Percentiles rank a stretch among this genome's conserved stretches.
phyloP scores from a whole-genome alignment of 2,113 vertebrate genomes.

The Struthidea cinerea region DNA sequence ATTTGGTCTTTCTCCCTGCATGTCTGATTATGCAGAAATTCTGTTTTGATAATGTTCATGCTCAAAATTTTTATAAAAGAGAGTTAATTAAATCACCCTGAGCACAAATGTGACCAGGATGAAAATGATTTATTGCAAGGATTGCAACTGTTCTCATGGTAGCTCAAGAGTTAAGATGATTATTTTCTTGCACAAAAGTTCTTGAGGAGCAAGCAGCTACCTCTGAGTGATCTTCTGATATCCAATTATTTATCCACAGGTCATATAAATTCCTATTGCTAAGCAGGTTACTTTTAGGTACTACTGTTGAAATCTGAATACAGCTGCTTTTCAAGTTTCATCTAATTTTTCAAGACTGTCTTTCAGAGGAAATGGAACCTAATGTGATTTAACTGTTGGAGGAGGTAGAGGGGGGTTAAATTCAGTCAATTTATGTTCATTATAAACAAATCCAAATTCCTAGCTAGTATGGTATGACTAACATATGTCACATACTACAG shows the following conservation, averaged over 20 bases:
- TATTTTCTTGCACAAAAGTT: background rate
- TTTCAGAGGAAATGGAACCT: slow-evolving; percentile 65
- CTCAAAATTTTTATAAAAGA: background rate
- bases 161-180: background rate
- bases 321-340: slow-evolving; percentile 52
- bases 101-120: background rate
- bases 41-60: background rate
- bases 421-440: slow-evolving; percentile 64
- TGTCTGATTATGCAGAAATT: background rate
- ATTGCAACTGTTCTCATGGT: background rate
- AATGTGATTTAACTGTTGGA: slow-evolving; percentile 53
- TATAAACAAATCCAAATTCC: slow-evolving; percentile 73
- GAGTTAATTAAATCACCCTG: background rate
- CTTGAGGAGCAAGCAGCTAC: background rate
- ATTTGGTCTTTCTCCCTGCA: background rate
- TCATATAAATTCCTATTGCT: background rate
- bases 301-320: slow-evolving; percentile 54
- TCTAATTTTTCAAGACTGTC: slow-evolving; percentile 63
- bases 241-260: background rate
- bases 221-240: background rate
- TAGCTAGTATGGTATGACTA: slow-evolving; percentile 58
- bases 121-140: background rate
- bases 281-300: slow-evolving; percentile 10
- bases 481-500: slow-evolving; percentile 60
- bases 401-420: slow-evolving; percentile 55